Base-by-base conservation (phyloP, 2,113 vertebrate genomes). In the Pygoscelis antarcticus region DNA sequence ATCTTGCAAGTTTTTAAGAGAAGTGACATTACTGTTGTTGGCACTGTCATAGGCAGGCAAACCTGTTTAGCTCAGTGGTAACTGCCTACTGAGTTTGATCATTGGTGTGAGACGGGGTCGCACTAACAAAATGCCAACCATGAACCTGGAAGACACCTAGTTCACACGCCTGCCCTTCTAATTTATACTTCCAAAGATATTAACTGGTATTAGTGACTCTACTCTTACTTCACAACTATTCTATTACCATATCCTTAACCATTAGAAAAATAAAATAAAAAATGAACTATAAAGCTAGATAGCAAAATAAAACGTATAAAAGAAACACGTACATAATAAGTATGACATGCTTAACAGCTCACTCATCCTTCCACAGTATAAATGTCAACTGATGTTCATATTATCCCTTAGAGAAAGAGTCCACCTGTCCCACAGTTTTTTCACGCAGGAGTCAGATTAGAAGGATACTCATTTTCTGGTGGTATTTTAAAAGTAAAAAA, bases 131-230 rank as follows among this genome's bases (percentile, higher is more conserved):
- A 85, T 12, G 65, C 34, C 55, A 66, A 65, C 74, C 85, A 71
- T 4, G 2, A 90, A 77, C 86, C 87, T 78, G 75, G 90, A 95
- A 64, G 38, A 71, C 42, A 85, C 87, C 83, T 76, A 79, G 94
- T 81, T 75, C 93, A 71, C 30, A 49, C 54, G 8, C 38, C 49
- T 89, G 81, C 74, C 89, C 79, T 96, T 82, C 82, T 96, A 79
- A 95, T 93, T 95, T 88, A 89, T 93, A 74, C 90, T 80, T 96
- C 84, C 38, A 90, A 94, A 94, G 68, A 79, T 51, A 78, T 82
- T 83, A 95, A 90, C 85, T 83, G 55, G 13, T 44, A 94, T 55
- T 30, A 89, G 49, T 18, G 3, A 74, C n/a, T 83, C 64, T 66
- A 5, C 47, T 85, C 79, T 93, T 86, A 89, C 51, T 92, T 54